These are phyloP conservation scores for Argyrosomus regius DNA, from an alignment of 2,797 vertebrate genomes.

Conservation along the genomic window DNA sequence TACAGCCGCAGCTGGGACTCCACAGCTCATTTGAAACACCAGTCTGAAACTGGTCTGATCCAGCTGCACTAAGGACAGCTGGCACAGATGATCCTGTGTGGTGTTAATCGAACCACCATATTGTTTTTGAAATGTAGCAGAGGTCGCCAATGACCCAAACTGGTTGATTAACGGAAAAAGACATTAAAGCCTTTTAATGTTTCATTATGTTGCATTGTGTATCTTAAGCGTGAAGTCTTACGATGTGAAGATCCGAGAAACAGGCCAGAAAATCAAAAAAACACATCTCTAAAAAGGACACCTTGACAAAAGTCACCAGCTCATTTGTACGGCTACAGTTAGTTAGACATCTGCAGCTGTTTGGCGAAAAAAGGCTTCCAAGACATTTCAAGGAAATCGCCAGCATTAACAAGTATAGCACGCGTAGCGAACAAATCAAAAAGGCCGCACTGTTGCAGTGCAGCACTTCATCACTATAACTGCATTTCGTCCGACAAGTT, in stretches of 20 bases:
- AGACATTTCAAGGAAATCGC: constrained; percentile 4
- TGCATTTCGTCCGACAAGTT: not conserved
- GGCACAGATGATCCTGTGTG: not conserved
- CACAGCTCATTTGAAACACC: constrained; percentile 29
- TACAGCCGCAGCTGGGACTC: constrained; percentile 37
- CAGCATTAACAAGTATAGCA: constrained; percentile 3
- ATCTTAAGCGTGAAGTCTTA: not conserved
- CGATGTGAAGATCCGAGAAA: too few relatives aligned
- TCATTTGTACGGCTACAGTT: constrained; percentile 13
- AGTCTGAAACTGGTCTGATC: constrained; percentile 29
- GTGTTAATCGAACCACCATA: not conserved
- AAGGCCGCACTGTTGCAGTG: not conserved
- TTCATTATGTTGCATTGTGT: not conserved
- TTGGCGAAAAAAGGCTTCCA: constrained; percentile 20
- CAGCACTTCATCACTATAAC: not conserved
- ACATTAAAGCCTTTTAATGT: not conserved
- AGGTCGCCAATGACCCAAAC: not conserved
- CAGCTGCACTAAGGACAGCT: constrained; percentile 4
- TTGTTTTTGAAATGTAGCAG: not conserved
- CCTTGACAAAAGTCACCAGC: constrained; percentile 16
- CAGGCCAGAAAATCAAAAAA: too few relatives aligned
- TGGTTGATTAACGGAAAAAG: not conserved
- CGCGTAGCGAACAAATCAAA: not conserved
- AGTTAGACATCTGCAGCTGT: constrained; percentile 27
- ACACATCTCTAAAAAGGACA: constrained; percentile 8